These are phyloP conservation scores for Ahaetulla prasina DNA, from an alignment of 2,113 vertebrate genomes.

Conservation along the genomic window DNA sequence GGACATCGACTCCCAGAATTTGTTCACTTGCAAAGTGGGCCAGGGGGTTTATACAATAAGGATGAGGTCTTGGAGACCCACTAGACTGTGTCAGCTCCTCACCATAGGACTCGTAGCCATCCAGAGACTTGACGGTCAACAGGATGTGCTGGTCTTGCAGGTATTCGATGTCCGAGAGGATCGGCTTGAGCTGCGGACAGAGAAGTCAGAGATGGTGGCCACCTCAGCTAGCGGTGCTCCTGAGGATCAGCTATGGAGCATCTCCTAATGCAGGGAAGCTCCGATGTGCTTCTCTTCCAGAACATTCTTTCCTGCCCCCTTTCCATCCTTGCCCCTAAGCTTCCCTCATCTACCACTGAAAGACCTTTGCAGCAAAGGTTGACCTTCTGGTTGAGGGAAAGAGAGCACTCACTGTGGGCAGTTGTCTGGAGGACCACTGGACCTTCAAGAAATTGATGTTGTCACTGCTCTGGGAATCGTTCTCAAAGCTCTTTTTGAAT, in stretches of 20 bases:
- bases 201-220: background rate
- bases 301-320: background rate
- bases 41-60: background rate
- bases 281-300: background rate
- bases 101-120: slow-evolving; percentile 95
- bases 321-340: background rate
- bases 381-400: background rate
- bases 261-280: background rate
- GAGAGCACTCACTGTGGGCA: slow-evolving; percentile 78
- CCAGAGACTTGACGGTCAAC: slow-evolving; percentile 92
- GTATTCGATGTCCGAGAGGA: slow-evolving; percentile 93
- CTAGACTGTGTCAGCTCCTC: background rate
- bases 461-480: slow-evolving; percentile 94
- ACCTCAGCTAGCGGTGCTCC: background rate
- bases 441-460: slow-evolving; percentile 95
- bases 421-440: slow-evolving; percentile 92
- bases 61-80: background rate
- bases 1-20: background rate
- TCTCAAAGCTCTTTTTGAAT: slow-evolving; percentile 96
- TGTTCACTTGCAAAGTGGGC: background rate
- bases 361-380: background rate
- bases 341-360: background rate
- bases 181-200: slow-evolving; percentile 80
- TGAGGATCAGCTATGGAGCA: background rate
- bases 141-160: slow-evolving; percentile 96